phyloP scores from a whole-genome alignment of 1,140 invertebrate genomes.

The Cotesia vestalis region DNA sequence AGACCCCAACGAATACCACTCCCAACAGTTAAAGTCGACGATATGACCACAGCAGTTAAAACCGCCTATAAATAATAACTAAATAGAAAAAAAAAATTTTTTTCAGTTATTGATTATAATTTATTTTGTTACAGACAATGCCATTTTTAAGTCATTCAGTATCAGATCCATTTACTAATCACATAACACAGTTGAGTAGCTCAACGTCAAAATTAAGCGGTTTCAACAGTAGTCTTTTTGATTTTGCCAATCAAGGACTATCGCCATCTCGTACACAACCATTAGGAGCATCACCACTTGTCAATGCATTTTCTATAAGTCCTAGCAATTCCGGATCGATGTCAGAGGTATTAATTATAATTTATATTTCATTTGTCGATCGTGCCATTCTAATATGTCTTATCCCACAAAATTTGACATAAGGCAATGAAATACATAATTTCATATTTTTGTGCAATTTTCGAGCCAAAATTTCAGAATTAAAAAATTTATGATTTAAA shows the following conservation, averaged over 20 bases:
- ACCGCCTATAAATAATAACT: too few species aligned
- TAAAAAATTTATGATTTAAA: too few species aligned
- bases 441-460: too few species aligned
- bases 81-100: too few species aligned
- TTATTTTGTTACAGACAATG: conserved; percentile 57
- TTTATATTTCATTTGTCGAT: background rate
- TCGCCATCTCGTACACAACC: conserved; percentile 69
- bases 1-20: too few species aligned
- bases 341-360: conserved; percentile 53
- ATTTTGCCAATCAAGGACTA: conserved; percentile 73
- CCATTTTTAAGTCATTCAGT: conserved; percentile 63
- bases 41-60: too few species aligned
- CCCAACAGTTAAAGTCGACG: too few species aligned
- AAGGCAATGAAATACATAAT: too few species aligned
- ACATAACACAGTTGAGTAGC: conserved; percentile 72
- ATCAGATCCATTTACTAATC: conserved; percentile 71
- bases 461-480: too few species aligned
- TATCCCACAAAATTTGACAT: too few species aligned
- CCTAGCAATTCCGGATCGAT: conserved; percentile 67
- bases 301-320: conserved; percentile 73
- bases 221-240: conserved; percentile 73
- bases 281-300: conserved; percentile 62
- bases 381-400: background rate
- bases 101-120: conserved; percentile 12
- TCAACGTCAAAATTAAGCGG: conserved; percentile 71